Evolutionary conservation across 2,113 vertebrate species (phyloP).

Genomic region (Pantherophis guttatus): DNA sequence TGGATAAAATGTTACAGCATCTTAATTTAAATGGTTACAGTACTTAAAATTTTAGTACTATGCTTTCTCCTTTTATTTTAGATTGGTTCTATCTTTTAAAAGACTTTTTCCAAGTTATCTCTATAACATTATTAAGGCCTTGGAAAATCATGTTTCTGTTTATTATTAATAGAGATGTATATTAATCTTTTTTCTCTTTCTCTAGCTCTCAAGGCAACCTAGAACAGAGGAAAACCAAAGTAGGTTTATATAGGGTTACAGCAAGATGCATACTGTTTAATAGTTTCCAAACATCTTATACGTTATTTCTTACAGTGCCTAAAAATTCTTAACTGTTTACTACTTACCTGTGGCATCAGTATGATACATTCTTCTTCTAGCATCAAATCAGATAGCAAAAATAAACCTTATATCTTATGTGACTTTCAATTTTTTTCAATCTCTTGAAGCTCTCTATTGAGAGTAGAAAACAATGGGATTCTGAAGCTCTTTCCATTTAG

Average conservation of each 20-base stretch:
- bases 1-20: background rate
- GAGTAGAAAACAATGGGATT: background rate
- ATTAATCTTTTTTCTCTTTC: constrained; percentile 60
- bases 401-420: background rate
- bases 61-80: background rate
- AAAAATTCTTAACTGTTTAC: background rate
- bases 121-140: background rate
- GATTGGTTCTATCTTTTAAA: constrained; percentile 13
- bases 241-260: constrained; percentile 52
- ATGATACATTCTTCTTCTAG: background rate
- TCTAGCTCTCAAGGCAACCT: constrained; percentile 52
- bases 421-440: background rate
- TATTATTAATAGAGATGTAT: constrained; percentile 33
- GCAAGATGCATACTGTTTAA: constrained; percentile 38
- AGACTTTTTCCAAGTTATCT: background rate
- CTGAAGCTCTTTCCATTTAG: background rate
- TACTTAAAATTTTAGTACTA: background rate
- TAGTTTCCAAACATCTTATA: constrained; percentile 28
- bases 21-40: background rate
- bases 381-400: background rate
- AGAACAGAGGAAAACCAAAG: constrained; percentile 63
- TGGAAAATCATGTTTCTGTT: constrained; percentile 2
- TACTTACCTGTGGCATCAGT: background rate
- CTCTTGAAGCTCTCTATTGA: background rate
- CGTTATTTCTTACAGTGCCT: background rate